phyloP scores from a whole-genome alignment of 2,888 invertebrate genomes.

The Liposcelis brunnea region DNA sequence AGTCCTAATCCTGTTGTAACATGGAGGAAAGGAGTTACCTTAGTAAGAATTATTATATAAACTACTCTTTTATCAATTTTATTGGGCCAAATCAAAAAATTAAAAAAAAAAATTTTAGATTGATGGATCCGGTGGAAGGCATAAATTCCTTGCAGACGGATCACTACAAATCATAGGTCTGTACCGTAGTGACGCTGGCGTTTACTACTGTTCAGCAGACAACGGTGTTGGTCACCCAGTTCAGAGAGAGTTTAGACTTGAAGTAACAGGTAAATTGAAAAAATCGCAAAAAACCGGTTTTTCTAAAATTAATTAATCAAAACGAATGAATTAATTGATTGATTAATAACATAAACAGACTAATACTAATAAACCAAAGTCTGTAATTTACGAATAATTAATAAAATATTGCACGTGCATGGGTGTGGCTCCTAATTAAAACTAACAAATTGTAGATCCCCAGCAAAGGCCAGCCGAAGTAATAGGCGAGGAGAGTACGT shows the following conservation, averaged over 20 bases:
- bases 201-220: conserved; percentile 70
- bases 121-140: conserved; percentile 51
- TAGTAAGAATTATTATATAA: conserved; percentile 33
- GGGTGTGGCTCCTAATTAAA: neutral
- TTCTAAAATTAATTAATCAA: neutral
- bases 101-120: conserved; percentile 35
- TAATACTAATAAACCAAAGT: conserved; percentile 3
- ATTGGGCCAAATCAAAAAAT: conserved; percentile 1
- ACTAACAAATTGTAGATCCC: conserved; percentile 31
- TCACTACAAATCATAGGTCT: conserved; percentile 69
- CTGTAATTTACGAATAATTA: conserved; percentile 7
- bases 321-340: neutral
- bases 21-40: conserved; percentile 55
- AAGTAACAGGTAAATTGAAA: conserved; percentile 48
- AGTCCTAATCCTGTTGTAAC: conserved; percentile 58
- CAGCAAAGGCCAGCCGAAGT: conserved; percentile 40
- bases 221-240: conserved; percentile 56
- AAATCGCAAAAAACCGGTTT: no score
- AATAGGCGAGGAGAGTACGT: conserved; percentile 44
- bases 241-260: conserved; percentile 47
- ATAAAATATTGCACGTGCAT: neutral
- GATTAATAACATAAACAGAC: neutral
- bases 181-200: conserved; percentile 62
- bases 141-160: conserved; percentile 47
- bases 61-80: neutral